Base-by-base conservation (phyloP, 1,140 invertebrate genomes). In the Cydia pomonella region DNA sequence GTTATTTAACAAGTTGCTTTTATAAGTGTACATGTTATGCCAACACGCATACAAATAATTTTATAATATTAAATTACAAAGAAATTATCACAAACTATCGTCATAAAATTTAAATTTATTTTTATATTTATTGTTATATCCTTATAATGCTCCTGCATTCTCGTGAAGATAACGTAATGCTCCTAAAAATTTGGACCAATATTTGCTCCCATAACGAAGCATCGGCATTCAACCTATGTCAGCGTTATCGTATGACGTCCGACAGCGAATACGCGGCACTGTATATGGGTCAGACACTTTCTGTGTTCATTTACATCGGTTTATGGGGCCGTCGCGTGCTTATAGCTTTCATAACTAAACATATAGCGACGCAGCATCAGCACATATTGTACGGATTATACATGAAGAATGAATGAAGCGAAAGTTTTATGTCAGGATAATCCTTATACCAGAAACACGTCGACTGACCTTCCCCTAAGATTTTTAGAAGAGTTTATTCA, bases 401-500 rank as follows among this genome's bases (percentile, higher is more conserved):
- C 38, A 41, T 44, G 41, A 44, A 12, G 47, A n/a, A 50, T 50
- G n/a, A n/a, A 6, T 3, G n/a, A 16, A 44, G 5, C n/a, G 47
- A 50, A 50, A 50, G 47, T n/a, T 50, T 44, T 44, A 44, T 44
- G 41, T 3, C 3, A 10, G 41, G 41, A 3, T n/a, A n/a, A n/a
- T n/a, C 41, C 12, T 16, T 12, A 44, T 44, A 44, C 10, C 33
- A 38, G 33, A 38, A 38, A 38, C 33, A 38, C 33, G 1, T 3
- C 33, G 7, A 38, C 33, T 10, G 33, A 1, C 33, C 33, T 38
- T 44, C 41, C 13, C 2, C 10, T 13, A 44, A 16, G 0, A 44
- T 44, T 44, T 59, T 73, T 73, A 50, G 21, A 12, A 73, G 25
- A 53, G 76, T 90, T 89, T 89, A 89, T 90, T 90, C 53, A 79